These are phyloP conservation scores for Cepaea hortensis DNA, from an alignment of 2,888 invertebrate species.

Conservation along the genomic window DNA sequence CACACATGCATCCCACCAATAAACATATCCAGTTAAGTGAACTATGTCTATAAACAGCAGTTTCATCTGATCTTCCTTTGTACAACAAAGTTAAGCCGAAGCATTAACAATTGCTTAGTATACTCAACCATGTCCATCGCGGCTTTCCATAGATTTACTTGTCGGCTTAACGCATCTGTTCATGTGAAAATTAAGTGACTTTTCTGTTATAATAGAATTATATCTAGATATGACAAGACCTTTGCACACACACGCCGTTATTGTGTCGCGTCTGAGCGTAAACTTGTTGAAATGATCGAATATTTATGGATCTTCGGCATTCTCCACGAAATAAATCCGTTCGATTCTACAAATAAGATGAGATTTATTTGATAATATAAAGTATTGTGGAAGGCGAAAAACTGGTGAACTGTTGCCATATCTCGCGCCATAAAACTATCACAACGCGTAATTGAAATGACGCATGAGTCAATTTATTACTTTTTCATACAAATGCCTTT, in stretches of 20 bases:
- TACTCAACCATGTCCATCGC: too few species aligned
- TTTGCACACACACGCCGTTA: background rate
- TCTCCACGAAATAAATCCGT: slow-evolving; percentile 3
- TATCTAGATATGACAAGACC: background rate
- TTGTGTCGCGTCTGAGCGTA: background rate
- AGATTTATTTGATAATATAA: slow-evolving; percentile 5
- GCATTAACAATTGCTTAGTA: background rate
- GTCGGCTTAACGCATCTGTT: background rate
- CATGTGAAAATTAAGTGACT: background rate
- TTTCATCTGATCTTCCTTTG: background rate
- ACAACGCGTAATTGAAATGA: background rate
- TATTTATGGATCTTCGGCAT: background rate
- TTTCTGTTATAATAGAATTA: slow-evolving; percentile 1
- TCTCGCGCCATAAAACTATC: background rate
- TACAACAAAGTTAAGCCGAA: background rate
- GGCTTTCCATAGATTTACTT: background rate
- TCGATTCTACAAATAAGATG: background rate
- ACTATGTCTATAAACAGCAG: too few species aligned
- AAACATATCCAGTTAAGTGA: background rate
- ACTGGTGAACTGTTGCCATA: background rate
- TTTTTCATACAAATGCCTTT: background rate
- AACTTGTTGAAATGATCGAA: background rate
- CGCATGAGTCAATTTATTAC: slow-evolving; percentile 7
- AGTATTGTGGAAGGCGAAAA: background rate
- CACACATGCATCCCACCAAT: background rate